These are phyloP conservation scores for Petrocephalus schoutedeni DNA, from an alignment of 2,797 vertebrate species.

Conservation along the genomic window DNA sequence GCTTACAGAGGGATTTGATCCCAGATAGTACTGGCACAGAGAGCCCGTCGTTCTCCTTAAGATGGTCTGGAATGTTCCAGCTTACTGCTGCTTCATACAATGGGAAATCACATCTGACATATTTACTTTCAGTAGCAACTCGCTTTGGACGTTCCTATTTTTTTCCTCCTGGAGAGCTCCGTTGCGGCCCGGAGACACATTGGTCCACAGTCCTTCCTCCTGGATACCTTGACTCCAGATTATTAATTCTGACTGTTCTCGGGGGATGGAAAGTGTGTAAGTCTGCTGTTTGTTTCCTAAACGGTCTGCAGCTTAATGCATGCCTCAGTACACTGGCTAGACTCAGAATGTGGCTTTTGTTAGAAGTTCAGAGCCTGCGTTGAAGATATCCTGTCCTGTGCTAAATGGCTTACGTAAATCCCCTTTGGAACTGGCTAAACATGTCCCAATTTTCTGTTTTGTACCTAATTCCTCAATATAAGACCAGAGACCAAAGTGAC, in stretches of 20 bases:
- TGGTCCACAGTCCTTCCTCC: not conserved
- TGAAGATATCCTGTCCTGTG: not conserved
- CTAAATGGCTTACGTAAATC: not conserved
- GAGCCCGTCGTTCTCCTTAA: not conserved
- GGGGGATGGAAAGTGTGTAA: not conserved
- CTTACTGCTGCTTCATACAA: not conserved
- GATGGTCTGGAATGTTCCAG: not conserved
- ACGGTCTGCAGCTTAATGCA: not conserved
- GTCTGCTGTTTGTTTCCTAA: not conserved
- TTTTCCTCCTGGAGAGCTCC: not conserved
- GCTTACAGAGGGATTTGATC: not conserved
- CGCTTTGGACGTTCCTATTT: not conserved
- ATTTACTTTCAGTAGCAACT: not conserved
- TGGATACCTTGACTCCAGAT: not conserved
- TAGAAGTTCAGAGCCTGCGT: not conserved
- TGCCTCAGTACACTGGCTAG: not conserved
- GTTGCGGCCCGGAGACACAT: not conserved
- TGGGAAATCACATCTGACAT: not conserved
- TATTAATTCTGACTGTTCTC: not conserved
- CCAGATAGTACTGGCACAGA: not conserved
- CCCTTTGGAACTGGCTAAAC: not conserved
- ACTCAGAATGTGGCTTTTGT: not conserved
- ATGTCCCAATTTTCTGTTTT: conserved; percentile 27
- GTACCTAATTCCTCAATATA: conserved; percentile 4
- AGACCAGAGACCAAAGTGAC: not conserved